Base-by-base conservation (phyloP, 2,888 invertebrate genomes). In the Cylindroiulus punctatus region DNA sequence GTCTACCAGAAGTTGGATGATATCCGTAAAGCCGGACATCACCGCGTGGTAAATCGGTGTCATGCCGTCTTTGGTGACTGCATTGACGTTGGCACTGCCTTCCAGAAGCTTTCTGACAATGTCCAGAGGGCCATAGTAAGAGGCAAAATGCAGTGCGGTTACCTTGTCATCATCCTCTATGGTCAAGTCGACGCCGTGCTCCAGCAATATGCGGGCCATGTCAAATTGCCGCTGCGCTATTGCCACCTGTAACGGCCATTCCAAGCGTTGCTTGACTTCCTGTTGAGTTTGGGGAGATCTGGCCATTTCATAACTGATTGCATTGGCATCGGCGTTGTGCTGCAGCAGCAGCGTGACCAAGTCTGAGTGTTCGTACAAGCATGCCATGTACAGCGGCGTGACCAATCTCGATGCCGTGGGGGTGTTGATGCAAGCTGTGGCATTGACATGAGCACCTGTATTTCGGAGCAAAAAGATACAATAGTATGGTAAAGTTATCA, bases 41-140 rank as follows among this genome's bases (percentile, higher is more conserved):
- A 10, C 93, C 1, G 94, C 92, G 89, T 94, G 92, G 19, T 95
- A 90, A 0, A 93, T 91, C 82, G 93, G 93, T 2, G 36, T 82
- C 36, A 10, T 40, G 40, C 17, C 7, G 40, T 82, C 40, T 30
- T 36, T 81, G 14, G 26, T 26, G 26, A 36, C 81, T 36, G 81
- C 81, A 4, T 81, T 19, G 81, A 81, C 22, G 8, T 81, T 36
- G 19, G 81, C n/a, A 7, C 81, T 30, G 4, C 22, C 32, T 26
- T 40, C 36, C n/a, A 84, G 84, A 26, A 84, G 44, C n/a, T 42
- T 84, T n/a, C 14, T 17, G 17, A 84, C 36, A 5, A 44, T 14
- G 14, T 19, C 14, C 14, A 44, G 40, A 42, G 32, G 40, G 14
- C 44, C 44, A 19, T 42, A 40, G 12, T 42, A 42, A 22, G 40